phyloP scores from a whole-genome alignment of 1,140 invertebrate genomes.

The Drosophila ogumai region DNA sequence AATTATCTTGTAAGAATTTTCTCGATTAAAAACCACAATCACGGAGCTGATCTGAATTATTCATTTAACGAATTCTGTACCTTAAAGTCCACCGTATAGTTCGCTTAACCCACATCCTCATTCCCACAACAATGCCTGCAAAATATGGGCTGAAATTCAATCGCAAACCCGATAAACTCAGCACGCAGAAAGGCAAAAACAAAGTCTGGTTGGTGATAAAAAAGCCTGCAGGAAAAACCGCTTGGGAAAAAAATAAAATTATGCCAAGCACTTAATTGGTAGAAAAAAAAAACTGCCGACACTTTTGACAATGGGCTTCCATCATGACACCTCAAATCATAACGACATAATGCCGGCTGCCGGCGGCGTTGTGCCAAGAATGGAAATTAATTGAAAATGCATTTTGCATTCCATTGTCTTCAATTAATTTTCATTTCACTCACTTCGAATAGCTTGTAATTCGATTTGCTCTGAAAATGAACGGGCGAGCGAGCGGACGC shows the following conservation, averaged over 20 bases:
- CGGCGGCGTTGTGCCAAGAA: slow-evolving; percentile 50
- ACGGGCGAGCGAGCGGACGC: slow-evolving; percentile 15
- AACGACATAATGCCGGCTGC: slow-evolving; percentile 59
- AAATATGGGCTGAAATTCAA: slow-evolving; percentile 38
- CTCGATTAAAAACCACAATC: neutral
- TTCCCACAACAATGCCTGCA: neutral
- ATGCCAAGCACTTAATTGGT: slow-evolving; percentile 65
- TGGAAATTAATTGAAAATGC: slow-evolving; percentile 80
- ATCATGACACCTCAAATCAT: slow-evolving; percentile 79
- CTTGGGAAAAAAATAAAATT: slow-evolving; percentile 24
- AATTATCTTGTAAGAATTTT: neutral
- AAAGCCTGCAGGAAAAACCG: slow-evolving; percentile 23
- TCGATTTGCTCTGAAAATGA: slow-evolving; percentile 28
- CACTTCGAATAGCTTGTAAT: slow-evolving; percentile 58
- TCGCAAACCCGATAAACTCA: slow-evolving; percentile 43
- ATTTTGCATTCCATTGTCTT: slow-evolving; percentile 76
- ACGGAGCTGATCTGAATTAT: neutral
- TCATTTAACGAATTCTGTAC: neutral
- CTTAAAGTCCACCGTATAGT: neutral
- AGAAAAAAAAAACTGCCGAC: slow-evolving; percentile 44
- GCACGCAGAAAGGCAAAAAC: slow-evolving; percentile 10
- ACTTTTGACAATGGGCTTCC: slow-evolving; percentile 66
- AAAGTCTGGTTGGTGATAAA: slow-evolving; percentile 45
- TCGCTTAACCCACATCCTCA: neutral
- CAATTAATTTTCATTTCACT: slow-evolving; percentile 78